Percentiles rank a stretch among this genome's conserved stretches.
These are phyloP conservation scores for Hybognathus amarus DNA, from an alignment of 2,797 vertebrate species.

Conservation along the genomic window DNA sequence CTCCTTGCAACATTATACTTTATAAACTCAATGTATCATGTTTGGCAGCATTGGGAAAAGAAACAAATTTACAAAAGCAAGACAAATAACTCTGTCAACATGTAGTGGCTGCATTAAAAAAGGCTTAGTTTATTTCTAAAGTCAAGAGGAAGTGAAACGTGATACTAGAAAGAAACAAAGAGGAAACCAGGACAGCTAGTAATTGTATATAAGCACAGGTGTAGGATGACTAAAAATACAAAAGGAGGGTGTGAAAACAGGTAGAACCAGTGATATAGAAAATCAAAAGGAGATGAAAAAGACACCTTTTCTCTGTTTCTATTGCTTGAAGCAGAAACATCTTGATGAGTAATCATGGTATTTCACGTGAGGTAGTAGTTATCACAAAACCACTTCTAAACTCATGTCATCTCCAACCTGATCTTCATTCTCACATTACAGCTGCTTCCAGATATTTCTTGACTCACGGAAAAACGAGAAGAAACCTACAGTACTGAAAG, in stretches of 20 bases:
- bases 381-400: slow-evolving; percentile 30
- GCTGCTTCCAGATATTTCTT: slow-evolving; percentile 30
- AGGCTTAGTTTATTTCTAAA: slow-evolving; percentile 23
- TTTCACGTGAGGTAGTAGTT: neutral
- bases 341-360: neutral
- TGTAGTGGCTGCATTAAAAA: slow-evolving; percentile 18
- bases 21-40: slow-evolving; percentile 40
- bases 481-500: slow-evolving; percentile 11
- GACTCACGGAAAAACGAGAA: slow-evolving; percentile 9
- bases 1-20: slow-evolving; percentile 14
- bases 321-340: slow-evolving; percentile 24
- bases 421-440: slow-evolving; percentile 6
- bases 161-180: slow-evolving; percentile 11
- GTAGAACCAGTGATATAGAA: slow-evolving; percentile 30
- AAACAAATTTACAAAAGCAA: slow-evolving; percentile 23
- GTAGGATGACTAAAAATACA: slow-evolving; percentile 26
- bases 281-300: slow-evolving; percentile 8
- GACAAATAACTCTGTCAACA: slow-evolving; percentile 28
- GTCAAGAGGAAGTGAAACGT: slow-evolving; percentile 7
- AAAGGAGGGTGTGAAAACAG: slow-evolving; percentile 31
- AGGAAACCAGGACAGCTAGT: slow-evolving; percentile 11
- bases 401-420: slow-evolving; percentile 19
- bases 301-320: neutral
- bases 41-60: slow-evolving; percentile 24
- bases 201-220: slow-evolving; percentile 15